Base-by-base conservation (phyloP, 2,888 invertebrate genomes). In the Lasioglossum leucozonium region DNA sequence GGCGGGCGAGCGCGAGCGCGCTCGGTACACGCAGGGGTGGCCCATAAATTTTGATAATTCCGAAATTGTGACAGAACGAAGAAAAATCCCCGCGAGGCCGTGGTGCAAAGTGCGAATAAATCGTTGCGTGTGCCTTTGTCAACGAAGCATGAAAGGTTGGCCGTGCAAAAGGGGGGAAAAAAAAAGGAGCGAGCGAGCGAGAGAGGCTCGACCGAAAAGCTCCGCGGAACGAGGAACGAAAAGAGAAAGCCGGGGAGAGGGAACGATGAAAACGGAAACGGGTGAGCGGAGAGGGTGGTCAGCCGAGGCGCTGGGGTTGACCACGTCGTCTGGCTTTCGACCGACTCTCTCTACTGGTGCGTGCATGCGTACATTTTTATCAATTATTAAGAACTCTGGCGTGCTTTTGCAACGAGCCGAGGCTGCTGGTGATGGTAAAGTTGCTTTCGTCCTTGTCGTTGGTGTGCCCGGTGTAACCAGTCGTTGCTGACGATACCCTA, bases 381-480 rank as follows among this genome's bases (percentile, higher is more conserved):
- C 94, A 94, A 94, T 95, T 95, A 94, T 95, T 95, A 94, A 95
- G 94, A 94, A 94, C 93, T 92, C 92, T 85, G 92, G 87, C 88
- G 84, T 82, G 89, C 90, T 81, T 88, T 85, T 85, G 90, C 81
- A 78, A 71, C 65, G 55, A 44, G 55, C 55, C 69, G 67, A n/a
- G 65, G 67, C 67, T 67, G 71, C 62, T 72, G 82, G 84, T 83
- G 87, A 81, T 84, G 77, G 83, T 79, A 72, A 75, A 82, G 88
- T 85, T 87, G 81, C 79, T 82, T 79, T 79, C 82, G 90, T 89
- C 88, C 81, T 88, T 85, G 81, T 87, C 84, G 84, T 75, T 72
- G 79, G 87, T 89, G 81, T 89, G 80, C 72, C 75, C 74, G 69
- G 81, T 58, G 87, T 85, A 83, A 80, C 87, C 83, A 81, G 82